A percentile compares a stretch with the other conserved stretches of the same genome.
phyloP scores from a whole-genome alignment of 1,140 invertebrate species.

The Neodiprion lecontei region DNA sequence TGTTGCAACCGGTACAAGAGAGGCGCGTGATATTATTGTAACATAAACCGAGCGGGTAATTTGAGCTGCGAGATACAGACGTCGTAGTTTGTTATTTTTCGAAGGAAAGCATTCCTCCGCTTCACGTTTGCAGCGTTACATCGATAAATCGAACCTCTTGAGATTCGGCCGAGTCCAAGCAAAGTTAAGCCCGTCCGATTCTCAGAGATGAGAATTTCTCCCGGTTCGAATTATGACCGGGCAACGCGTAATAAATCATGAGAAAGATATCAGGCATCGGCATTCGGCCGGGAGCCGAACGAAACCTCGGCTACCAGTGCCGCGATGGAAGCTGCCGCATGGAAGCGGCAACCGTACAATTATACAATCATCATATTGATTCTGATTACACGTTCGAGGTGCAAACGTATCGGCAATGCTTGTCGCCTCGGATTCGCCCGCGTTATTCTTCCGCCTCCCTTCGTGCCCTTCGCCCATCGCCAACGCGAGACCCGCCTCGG shows the following conservation, averaged over 20 bases:
- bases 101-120: neutral
- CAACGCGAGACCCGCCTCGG: no score
- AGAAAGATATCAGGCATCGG: slow-evolving; percentile 2
- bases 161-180: neutral
- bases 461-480: no score
- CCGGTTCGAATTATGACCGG: neutral
- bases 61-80: neutral
- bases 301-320: neutral
- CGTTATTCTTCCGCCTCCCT: no score
- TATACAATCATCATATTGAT: neutral
- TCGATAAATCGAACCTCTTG: neutral
- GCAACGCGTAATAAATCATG: slow-evolving; percentile 7
- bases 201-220: neutral
- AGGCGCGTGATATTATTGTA: neutral
- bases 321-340: neutral
- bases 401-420: neutral
- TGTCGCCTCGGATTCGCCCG: neutral
- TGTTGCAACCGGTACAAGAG: neutral
- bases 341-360: slow-evolving; percentile 1
- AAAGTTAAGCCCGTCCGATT: neutral
- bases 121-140: neutral
- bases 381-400: slow-evolving; percentile 6
- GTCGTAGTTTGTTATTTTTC: no score
- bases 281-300: slow-evolving; percentile 1
- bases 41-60: neutral